A percentile compares a stretch with the other conserved stretches of the same genome.
Evolutionary conservation across 2,888 invertebrate genomes (phyloP).

Genomic region (Stenodera caucasica): DNA sequence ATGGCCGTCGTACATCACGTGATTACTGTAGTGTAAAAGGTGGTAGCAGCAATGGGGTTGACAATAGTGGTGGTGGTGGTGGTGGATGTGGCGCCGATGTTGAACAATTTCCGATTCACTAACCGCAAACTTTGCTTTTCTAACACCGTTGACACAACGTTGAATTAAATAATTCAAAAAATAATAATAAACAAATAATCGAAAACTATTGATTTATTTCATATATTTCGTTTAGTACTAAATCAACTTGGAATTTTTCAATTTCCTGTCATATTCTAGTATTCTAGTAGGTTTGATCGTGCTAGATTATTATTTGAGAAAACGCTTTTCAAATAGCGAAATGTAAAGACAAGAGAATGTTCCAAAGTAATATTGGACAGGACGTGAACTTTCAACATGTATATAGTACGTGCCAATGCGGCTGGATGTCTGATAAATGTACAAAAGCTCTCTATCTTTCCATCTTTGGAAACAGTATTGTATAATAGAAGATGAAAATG

Average conservation of each 20-base stretch:
- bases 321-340: not conserved
- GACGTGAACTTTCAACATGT: not conserved
- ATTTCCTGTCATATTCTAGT: slow-evolving; percentile 8
- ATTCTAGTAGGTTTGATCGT: not conserved
- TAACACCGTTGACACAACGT: not conserved
- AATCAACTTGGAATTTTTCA: not conserved
- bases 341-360: slow-evolving; percentile 6
- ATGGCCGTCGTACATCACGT: slow-evolving; percentile 42
- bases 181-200: not conserved
- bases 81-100: slow-evolving; percentile 20
- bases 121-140: not conserved
- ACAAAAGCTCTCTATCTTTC: not conserved
- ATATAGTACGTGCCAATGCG: slow-evolving; percentile 4
- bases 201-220: not conserved
- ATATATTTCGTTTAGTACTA: not conserved
- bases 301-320: not conserved
- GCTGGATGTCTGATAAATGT: slow-evolving; percentile 6
- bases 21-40: slow-evolving; percentile 46
- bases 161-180: not conserved
- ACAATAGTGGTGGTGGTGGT: not conserved
- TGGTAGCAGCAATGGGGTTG: slow-evolving; percentile 34
- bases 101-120: slow-evolving; percentile 11
- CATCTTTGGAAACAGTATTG: no score
- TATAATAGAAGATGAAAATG: no score
- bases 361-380: slow-evolving; percentile 5